Evolutionary conservation across 2,888 invertebrate genomes (phyloP).

Genomic region (Cataglyphis cursor): DNA sequence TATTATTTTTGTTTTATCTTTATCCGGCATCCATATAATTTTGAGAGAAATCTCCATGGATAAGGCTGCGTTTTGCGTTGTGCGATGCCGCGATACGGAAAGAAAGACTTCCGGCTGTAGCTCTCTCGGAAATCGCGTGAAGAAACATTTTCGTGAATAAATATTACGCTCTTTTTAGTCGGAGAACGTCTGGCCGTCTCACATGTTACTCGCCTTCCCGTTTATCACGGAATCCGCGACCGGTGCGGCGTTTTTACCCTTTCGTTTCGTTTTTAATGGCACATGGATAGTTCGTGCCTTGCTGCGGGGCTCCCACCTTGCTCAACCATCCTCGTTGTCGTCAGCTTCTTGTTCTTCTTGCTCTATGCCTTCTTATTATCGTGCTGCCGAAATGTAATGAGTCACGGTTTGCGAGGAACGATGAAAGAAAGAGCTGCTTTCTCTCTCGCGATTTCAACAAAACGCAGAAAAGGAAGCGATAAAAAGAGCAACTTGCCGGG

Average conservation of each 20-base stretch:
- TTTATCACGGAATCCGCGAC: constrained; percentile 44
- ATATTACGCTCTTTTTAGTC: constrained; percentile 22
- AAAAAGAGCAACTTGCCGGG: background rate
- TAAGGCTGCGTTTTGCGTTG: too few species aligned
- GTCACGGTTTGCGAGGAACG: constrained; percentile 60
- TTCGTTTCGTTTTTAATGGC: constrained; percentile 16
- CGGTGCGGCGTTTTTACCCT: constrained; percentile 11
- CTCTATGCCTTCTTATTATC: constrained; percentile 70
- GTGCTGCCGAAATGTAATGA: constrained; percentile 70
- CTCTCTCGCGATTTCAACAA: background rate
- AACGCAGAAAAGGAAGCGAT: background rate
- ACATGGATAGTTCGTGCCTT: constrained; percentile 54
- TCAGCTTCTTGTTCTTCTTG: constrained; percentile 52
- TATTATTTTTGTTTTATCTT: background rate
- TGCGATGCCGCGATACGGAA: background rate
- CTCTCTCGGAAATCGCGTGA: constrained; percentile 1
- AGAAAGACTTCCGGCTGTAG: constrained; percentile 8
- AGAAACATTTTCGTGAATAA: constrained; percentile 33
- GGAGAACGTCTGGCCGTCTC: constrained; percentile 10
- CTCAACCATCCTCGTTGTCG: constrained; percentile 36
- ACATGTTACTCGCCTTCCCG: background rate
- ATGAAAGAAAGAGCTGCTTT: background rate
- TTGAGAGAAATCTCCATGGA: background rate
- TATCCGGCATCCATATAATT: background rate
- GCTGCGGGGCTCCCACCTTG: constrained; percentile 27